Evolutionary conservation across 2,113 vertebrate species (phyloP).

Genomic region (Myxocyprinus asiaticus): DNA sequence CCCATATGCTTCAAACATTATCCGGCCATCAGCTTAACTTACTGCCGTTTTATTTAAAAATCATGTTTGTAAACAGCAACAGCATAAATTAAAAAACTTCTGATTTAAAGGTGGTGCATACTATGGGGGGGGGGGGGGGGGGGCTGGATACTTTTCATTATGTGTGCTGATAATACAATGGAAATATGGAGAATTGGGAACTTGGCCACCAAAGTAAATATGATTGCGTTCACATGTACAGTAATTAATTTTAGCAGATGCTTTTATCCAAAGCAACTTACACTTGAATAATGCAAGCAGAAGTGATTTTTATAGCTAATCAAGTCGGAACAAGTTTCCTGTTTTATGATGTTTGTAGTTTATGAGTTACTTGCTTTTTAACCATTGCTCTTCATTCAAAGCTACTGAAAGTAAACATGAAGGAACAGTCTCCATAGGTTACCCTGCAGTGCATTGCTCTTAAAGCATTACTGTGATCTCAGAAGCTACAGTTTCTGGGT

Average conservation of each 20-base stretch:
- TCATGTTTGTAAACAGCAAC: background rate
- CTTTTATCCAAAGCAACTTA: no score
- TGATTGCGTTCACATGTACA: background rate
- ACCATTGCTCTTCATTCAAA: background rate
- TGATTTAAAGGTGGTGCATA: background rate
- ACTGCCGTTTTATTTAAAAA: conserved; percentile 10
- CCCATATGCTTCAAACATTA: conserved; percentile 22
- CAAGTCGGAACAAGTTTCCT: no score
- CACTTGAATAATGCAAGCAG: no score
- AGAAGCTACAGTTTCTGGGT: background rate
- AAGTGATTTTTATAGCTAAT: no score
- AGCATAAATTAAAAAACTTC: background rate
- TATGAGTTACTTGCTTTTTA: background rate
- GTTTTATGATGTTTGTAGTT: background rate
- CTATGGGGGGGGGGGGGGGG: background rate
- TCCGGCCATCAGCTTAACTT: conserved; percentile 1
- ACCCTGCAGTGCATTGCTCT: conserved; percentile 2
- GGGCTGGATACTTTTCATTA: background rate
- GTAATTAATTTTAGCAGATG: no score
- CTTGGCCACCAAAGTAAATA: background rate
- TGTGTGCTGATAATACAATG: background rate
- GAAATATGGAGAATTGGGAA: conserved; percentile 10
- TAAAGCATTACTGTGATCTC: conserved; percentile 15
- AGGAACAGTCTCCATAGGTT: background rate
- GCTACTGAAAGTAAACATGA: background rate